These are phyloP conservation scores for Sebastolobus altivelis DNA, from an alignment of 2,797 vertebrate species.

Conservation along the genomic window DNA sequence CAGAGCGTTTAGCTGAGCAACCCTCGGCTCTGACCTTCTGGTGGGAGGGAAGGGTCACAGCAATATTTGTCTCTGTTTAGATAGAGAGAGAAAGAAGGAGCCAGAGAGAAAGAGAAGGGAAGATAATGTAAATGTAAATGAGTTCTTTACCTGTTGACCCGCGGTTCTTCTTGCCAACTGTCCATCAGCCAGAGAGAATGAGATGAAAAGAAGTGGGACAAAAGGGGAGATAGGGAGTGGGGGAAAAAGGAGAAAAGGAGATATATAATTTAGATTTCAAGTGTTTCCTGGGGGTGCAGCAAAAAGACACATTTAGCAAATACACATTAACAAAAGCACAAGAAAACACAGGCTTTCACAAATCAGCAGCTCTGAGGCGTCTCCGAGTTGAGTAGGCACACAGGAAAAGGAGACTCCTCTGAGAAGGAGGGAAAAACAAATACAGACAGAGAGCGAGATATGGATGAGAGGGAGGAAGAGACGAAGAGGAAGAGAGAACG, in stretches of 20 bases:
- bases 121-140: slow-evolving; percentile 71
- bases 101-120: slow-evolving; percentile 3
- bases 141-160: slow-evolving; percentile 82
- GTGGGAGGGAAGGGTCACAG: slow-evolving; percentile 24
- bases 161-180: slow-evolving; percentile 85
- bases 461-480: slow-evolving; percentile 45
- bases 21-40: slow-evolving; percentile 39
- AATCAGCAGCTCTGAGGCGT: slow-evolving; percentile 45
- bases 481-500: slow-evolving; percentile 32
- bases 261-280: slow-evolving; percentile 69
- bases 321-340: slow-evolving; percentile 32
- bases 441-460: slow-evolving; percentile 38
- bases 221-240: slow-evolving; percentile 21
- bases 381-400: slow-evolving; percentile 20
- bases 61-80: slow-evolving; percentile 50
- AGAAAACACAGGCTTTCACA: slow-evolving; percentile 46
- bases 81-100: slow-evolving; percentile 6
- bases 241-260: slow-evolving; percentile 25
- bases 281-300: slow-evolving; percentile 37
- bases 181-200: slow-evolving; percentile 73
- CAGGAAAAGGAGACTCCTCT: slow-evolving; percentile 19
- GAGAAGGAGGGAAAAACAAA: slow-evolving; percentile 38
- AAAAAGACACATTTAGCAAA: slow-evolving; percentile 54
- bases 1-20: slow-evolving; percentile 31
- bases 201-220: slow-evolving; percentile 56